Conservation (phyloP, 2,113 vertebrate species). For the human region GRCh38 chr12:108173001-108173500, state of each 20-base stretch:
- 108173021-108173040: not conserved
- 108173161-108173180: rapidly evolving
- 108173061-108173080: not conserved
- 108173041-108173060: not conserved
- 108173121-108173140: not conserved
- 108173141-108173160: not conserved
- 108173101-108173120: not conserved
- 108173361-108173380: conserved; percentile 46
- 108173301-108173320: not conserved
- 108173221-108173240: not conserved
- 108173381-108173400: conserved; percentile 35
- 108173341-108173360: not conserved
- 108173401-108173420: not conserved
- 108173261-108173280: not conserved
- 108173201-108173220: not conserved
- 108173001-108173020: no score
- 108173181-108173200: not conserved
- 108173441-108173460: not conserved
- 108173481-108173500: not conserved
- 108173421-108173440: conserved; percentile 29
- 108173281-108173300: not conserved
- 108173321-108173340: not conserved
- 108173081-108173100: not conserved
- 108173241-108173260: not conserved
- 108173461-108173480: not conserved